These are phyloP conservation scores for Corapipo altera DNA, from an alignment of 2,113 vertebrate species.

Conservation along the genomic window DNA sequence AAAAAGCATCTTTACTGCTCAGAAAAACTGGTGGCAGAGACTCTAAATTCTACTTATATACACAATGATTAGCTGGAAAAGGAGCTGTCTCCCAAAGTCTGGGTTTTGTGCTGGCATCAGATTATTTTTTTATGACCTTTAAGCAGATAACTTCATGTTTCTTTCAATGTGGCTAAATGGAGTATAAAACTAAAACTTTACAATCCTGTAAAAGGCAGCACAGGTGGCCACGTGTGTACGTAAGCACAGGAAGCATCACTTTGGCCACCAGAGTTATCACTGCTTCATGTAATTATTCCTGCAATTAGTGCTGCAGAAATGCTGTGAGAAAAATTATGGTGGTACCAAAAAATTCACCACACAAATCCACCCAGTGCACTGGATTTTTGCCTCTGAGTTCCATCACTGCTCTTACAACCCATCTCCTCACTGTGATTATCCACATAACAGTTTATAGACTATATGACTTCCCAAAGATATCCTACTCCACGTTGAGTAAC, in stretches of 20 bases:
- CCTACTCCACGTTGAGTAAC: not conserved
- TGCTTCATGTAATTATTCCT: not conserved
- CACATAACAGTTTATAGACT: not conserved
- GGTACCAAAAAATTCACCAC: not conserved
- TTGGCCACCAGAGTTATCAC: not conserved
- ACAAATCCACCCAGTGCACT: not conserved
- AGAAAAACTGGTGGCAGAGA: not conserved
- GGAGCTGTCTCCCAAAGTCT: not conserved
- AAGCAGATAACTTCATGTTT: not conserved
- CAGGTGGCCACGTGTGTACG: fast-evolving
- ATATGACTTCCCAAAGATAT: not conserved
- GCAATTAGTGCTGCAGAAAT: not conserved
- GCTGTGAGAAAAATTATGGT: not conserved
- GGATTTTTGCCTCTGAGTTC: not conserved
- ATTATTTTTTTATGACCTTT: not conserved
- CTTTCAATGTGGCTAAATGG: not conserved
- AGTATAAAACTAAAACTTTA: not conserved
- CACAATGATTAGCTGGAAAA: not conserved
- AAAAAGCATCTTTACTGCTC: not conserved
- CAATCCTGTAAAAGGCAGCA: not conserved
- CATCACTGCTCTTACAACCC: not conserved
- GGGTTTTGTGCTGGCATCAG: not conserved
- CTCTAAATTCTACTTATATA: not conserved
- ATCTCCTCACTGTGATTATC: not conserved
- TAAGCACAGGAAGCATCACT: not conserved